Evolutionary conservation across 2,113 vertebrate species (phyloP).

Genomic region (Myxocyprinus asiaticus): DNA sequence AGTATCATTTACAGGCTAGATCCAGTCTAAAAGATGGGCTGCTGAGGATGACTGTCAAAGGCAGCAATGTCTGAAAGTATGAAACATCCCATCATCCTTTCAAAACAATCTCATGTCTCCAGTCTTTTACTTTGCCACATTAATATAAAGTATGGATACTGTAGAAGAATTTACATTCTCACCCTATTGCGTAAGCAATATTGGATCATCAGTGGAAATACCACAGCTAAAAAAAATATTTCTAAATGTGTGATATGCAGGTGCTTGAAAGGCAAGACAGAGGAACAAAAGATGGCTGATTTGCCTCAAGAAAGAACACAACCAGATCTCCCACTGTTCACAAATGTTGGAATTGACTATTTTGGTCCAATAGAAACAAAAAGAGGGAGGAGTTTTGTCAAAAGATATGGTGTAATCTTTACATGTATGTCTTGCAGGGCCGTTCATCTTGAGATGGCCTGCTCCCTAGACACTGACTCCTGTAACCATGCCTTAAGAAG

Average conservation of each 20-base stretch:
- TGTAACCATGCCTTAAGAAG: conserved; percentile 26
- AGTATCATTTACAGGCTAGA: neutral
- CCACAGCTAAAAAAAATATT: neutral
- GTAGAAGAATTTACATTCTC: no score
- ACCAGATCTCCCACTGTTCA: conserved; percentile 18
- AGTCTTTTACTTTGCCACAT: no score
- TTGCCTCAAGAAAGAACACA: neutral
- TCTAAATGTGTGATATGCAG: neutral
- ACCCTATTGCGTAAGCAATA: neutral
- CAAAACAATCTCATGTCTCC: no score
- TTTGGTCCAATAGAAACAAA: conserved; percentile 14
- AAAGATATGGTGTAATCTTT: conserved; percentile 21
- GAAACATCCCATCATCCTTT: neutral
- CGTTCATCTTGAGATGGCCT: conserved; percentile 18
- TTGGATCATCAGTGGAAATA: neutral
- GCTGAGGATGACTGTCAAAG: neutral
- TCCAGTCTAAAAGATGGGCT: conserved; percentile 17
- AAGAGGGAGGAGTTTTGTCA: neutral
- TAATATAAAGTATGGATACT: no score
- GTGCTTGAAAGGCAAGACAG: neutral
- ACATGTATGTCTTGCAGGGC: conserved; percentile 30
- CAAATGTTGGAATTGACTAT: conserved; percentile 18
- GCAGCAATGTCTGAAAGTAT: neutral
- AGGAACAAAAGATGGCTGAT: conserved; percentile 20
- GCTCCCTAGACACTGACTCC: conserved; percentile 16